phyloP scores from a whole-genome alignment of 64 coral and sea anemone species.

The Montipora sp. region DNA sequence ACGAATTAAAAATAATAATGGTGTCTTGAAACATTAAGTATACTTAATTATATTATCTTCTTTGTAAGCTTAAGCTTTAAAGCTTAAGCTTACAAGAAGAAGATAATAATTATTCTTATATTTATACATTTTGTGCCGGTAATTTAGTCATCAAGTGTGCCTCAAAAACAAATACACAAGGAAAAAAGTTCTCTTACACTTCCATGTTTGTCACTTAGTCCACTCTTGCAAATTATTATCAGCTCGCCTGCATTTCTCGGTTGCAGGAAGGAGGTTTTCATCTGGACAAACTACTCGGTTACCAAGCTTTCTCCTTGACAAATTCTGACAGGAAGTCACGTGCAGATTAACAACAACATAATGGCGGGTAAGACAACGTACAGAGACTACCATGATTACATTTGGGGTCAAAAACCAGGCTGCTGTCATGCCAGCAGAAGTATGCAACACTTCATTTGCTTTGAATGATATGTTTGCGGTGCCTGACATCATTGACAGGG shows the following conservation, averaged over 20 bases:
- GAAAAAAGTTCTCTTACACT: not conserved
- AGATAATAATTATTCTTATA: too few relatives aligned
- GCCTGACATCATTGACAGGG: not conserved
- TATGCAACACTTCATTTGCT: not conserved
- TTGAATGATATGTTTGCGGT: not conserved
- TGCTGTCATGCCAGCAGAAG: constrained; percentile 46
- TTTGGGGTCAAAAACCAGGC: constrained; percentile 2
- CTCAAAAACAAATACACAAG: too few relatives aligned
- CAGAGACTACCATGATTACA: not conserved
- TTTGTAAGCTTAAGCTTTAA: too few relatives aligned
- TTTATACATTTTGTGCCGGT: too few relatives aligned
- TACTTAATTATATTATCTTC: too few relatives aligned
- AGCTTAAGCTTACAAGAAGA: too few relatives aligned
- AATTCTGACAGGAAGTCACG: not conserved
- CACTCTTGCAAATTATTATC: not conserved
- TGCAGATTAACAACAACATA: not conserved
- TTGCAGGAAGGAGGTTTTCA: not conserved
- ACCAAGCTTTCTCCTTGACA: not conserved
- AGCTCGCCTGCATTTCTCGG: not conserved
- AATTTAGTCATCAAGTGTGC: too few relatives aligned
- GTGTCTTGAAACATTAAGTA: too few relatives aligned
- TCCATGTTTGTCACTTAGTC: not conserved
- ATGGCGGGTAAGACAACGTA: not conserved
- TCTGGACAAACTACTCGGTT: not conserved
- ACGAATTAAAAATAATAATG: too few relatives aligned